Evolutionary conservation across 1,140 invertebrate species (phyloP), one percentile per base, ranked within the genome.

Genomic region (Odontomachus brunneus): DNA sequence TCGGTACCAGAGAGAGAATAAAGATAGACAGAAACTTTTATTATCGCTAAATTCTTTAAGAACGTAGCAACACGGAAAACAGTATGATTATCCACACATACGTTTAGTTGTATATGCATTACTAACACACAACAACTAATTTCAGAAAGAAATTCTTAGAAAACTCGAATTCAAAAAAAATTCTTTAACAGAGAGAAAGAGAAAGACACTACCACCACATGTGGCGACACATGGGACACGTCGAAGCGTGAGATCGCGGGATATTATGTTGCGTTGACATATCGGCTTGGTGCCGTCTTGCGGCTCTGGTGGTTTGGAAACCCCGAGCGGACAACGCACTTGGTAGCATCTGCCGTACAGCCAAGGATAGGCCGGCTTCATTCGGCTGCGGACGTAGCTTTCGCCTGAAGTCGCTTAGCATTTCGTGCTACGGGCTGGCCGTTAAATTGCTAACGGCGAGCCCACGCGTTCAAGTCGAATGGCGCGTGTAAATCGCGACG

Each of bases 321-420:
- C 49, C 71, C 62, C 26, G 29, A 69, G 65, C 44, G 84, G 78
- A 85, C 84, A 69, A 84, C 74, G 84, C 87, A 89, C 87, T 91
- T 89, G 60, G 83, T 66, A 33, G 60, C 88, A 91, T 62, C 83
- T 90, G 90, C 82, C 85, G 72, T 72, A 63, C 38, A 11, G 38
- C 9, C 38, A 0, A 7, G 9, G 38, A 24, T 38, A 51, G 78
- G 74, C 62, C 57, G 66, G 75, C 78, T 69, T 66, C 33, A 76
- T n/a, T 62, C 48, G 15, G 17, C 9, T 11, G 9, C 49, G 69
- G 51, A 55, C 73, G 71, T 72, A 72, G 80, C 53, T 86, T 86
- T 83, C 80, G 80, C 82, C n/a, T 67, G 57, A 55, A 84, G 57
- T 82, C 71, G 65, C 82, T 60, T 63, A 65, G 73, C 51, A 67